Evolutionary conservation across 1,140 invertebrate genomes (phyloP), one percentile per base, ranked within the genome.

Genomic region (Aleiodes sp.): DNA sequence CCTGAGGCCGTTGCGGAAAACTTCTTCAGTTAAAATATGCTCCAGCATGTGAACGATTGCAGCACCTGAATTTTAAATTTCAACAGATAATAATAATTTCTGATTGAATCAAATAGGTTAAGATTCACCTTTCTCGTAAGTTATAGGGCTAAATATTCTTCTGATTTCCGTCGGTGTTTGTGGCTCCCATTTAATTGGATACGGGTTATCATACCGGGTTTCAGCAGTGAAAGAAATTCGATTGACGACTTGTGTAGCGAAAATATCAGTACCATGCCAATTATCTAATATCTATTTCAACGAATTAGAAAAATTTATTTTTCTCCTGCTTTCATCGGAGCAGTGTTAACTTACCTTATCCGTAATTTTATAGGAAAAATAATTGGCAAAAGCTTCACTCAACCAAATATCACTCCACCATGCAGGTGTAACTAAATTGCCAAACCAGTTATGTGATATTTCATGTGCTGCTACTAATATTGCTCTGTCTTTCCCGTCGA

Each of bases 111-210:
- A 31, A 4, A 65, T 70, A 10, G 1, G 35, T 1, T 63, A 31
- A 14, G 4, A 79, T 83, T 82, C 76, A 88, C 88, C 85, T 78
- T 89, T 88, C 46, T 88, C 88, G 78, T 96, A 96, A 2, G 93
- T 93, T 19, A 96, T 93, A 0, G 87, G 87, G 80, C 95, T 93
- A 80, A 95, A 96, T 3, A 94, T 90, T 59, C 88, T 87, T 21
- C 89, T 84, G 70, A 96, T 92, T 79, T 95, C 91, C 1, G 87
- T 87, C 2, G 93, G 92, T 60, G 92, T 89, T 41, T 88, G 81
- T 83, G 24, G 89, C 87, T 70, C 87, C 83, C 52, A 89, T 86
- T 86, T 88, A 60, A 73, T 62, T 8, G 68, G 62, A 35, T 8
- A 21, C 26, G 39, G 16, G 12, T 33, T 8, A 41, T 8, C 41